Evolutionary conservation across 2,797 vertebrate species (phyloP).

Genomic region (Lycodopsis pacificus): DNA sequence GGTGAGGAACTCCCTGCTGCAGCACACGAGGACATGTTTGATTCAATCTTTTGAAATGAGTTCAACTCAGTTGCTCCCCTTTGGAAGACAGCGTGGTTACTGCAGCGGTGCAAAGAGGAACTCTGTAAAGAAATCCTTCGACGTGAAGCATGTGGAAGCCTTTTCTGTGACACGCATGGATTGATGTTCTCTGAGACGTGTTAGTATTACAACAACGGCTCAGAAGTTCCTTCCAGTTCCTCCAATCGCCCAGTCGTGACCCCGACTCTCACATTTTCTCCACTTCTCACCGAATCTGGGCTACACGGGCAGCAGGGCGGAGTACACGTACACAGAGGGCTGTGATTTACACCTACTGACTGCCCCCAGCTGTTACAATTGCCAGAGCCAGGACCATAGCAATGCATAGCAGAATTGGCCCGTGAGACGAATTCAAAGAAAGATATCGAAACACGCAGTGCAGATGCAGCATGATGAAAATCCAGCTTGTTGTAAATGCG

Average conservation of each 20-base stretch:
- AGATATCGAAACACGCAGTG: conserved; percentile 14
- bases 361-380: conserved; percentile 84
- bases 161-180: not conserved
- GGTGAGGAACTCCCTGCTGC: conserved; percentile 51
- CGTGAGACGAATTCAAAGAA: conserved; percentile 69
- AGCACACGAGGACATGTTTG: conserved; percentile 41
- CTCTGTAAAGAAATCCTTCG: conserved; percentile 1
- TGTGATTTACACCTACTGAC: conserved; percentile 86
- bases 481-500: not conserved
- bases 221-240: conserved; percentile 8
- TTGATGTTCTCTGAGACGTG: conserved; percentile 10
- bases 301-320: conserved; percentile 62
- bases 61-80: conserved; percentile 26
- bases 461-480: not conserved
- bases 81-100: not conserved
- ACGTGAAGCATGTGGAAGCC: not conserved
- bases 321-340: conserved; percentile 72
- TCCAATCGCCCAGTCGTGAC: conserved; percentile 48
- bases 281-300: conserved; percentile 53
- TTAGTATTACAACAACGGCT: conserved; percentile 46
- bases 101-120: not conserved
- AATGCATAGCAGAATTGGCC: conserved; percentile 79
- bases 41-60: conserved; percentile 33
- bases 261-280: conserved; percentile 58
- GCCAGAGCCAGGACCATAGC: conserved; percentile 81